Base-by-base conservation (phyloP, 2,797 vertebrate genomes). In the Emydoidea blandingii region DNA sequence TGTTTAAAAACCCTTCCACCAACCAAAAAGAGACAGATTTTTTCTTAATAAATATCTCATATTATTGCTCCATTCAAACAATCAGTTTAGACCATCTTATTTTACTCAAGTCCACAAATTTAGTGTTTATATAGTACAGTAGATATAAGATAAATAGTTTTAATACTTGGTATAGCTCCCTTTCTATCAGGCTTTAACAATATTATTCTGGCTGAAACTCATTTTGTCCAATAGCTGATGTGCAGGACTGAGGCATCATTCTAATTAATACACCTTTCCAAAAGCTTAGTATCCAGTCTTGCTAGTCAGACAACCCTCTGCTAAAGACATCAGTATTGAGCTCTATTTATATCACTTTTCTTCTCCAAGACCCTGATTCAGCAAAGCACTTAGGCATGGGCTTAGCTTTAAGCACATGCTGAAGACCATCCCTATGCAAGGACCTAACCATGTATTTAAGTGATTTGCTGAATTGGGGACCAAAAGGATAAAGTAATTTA, bases 401-500 rank as follows among this genome's bases (percentile, higher is more conserved):
- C 50, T 96, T 94, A 78, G 87, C 25, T 57, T 92, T 90, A 82
- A 91, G 68, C 34, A 4, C 5, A 8, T 34, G 54, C 86, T 91
- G 83, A 31, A 10, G 0, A n/a, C n/a, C 5, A 25, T 6, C 19
- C 37, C 86, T 86, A 12, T 68, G 54, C n/a, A 50, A 91, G 79
- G 52, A 83, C 62, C 27, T 53, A 59, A 93, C 47, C 4, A 18
- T 19, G 29, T 59, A 9, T 47, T 94, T 81, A 27, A 88, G 52
- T 7, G 88, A 54, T 25, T 85, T 87, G 79, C 85, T 68, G 86
- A 95, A 87, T 85, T 93, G 87, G 88, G 15, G 65, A 12, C 74
- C 87, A 96, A 92, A 87, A 96, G 54, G 86, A 81, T 89, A 6
- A 0, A n/a, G 44, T 84, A 97, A 96, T 96, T 93, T 87, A 52